Evolutionary conservation across 2,888 invertebrate genomes (phyloP).

Genomic region (Diloba caeruleocephala): DNA sequence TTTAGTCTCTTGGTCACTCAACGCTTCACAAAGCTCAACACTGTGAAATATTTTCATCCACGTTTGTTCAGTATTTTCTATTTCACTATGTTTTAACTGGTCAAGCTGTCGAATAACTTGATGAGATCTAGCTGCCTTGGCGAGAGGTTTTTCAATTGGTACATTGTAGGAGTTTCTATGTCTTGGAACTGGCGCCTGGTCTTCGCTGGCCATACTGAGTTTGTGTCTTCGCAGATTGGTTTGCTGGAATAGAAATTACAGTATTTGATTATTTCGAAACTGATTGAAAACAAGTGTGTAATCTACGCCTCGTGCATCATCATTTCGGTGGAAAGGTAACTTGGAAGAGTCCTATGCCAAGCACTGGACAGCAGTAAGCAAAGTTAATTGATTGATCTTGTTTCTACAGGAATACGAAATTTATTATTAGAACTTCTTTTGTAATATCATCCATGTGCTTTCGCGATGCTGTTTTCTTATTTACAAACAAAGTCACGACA

Average conservation of each 20-base stretch:
- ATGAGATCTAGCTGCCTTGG: constrained; percentile 58
- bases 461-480: too few relatives aligned
- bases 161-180: constrained; percentile 57
- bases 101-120: constrained; percentile 67
- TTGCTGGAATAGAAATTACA: constrained; percentile 65
- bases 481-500: too few relatives aligned
- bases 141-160: constrained; percentile 49
- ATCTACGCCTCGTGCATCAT: too few relatives aligned
- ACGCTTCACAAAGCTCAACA: constrained; percentile 1
- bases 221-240: constrained; percentile 59
- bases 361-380: too few relatives aligned
- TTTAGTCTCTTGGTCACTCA: constrained; percentile 4
- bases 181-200: constrained; percentile 59
- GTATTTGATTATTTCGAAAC: not conserved
- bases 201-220: constrained; percentile 63
- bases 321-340: too few relatives aligned
- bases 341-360: too few relatives aligned
- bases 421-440: too few relatives aligned
- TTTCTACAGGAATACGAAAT: too few relatives aligned
- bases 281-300: too few relatives aligned
- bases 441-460: too few relatives aligned
- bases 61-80: constrained; percentile 5
- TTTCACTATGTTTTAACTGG: constrained; percentile 11
- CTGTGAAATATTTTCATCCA: constrained; percentile 11
- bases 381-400: too few relatives aligned